Conservation (phyloP, 2,888 invertebrate genomes). For the Augochlorella aurata region DNA sequence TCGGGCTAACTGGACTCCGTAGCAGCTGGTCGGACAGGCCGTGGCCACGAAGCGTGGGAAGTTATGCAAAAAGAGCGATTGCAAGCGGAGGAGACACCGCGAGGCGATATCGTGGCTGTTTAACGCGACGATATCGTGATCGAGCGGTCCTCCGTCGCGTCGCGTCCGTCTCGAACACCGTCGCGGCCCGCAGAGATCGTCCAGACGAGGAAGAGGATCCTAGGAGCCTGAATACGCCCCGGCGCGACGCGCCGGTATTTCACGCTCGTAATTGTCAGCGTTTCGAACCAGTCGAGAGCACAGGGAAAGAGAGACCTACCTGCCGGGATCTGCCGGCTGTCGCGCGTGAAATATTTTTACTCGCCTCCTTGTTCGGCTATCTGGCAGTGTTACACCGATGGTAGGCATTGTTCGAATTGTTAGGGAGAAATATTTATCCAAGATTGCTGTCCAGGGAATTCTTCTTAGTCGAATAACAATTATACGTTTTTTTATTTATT, state of each 20-base stretch:
- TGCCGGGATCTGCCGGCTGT: constrained; percentile 49
- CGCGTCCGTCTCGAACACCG: not conserved
- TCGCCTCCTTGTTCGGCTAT: constrained; percentile 42
- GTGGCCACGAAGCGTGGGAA: constrained; percentile 68
- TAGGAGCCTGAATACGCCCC: not conserved
- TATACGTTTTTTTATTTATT: too few relatives aligned
- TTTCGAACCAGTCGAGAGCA: constrained; percentile 61
- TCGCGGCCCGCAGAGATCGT: not conserved
- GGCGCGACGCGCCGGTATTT: constrained; percentile 4
- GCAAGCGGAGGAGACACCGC: constrained; percentile 42
- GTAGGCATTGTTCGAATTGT: too few relatives aligned
- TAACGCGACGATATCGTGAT: constrained; percentile 12
- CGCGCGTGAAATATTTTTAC: constrained; percentile 68
- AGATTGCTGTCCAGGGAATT: too few relatives aligned
- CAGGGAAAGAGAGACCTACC: constrained; percentile 45
- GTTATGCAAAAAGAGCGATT: constrained; percentile 69
- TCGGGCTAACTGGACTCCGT: constrained; percentile 64
- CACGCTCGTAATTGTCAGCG: constrained; percentile 63
- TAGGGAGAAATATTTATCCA: too few relatives aligned
- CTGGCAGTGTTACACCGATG: too few relatives aligned
- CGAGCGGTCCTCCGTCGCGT: not conserved
- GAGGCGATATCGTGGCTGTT: constrained; percentile 49
- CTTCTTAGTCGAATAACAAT: too few relatives aligned
- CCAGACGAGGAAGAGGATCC: not conserved
- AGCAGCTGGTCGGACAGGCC: constrained; percentile 56